These are phyloP conservation scores for Chaetophractus vellerosus DNA, from an alignment of 2,797 vertebrate genomes.

Conservation along the genomic window DNA sequence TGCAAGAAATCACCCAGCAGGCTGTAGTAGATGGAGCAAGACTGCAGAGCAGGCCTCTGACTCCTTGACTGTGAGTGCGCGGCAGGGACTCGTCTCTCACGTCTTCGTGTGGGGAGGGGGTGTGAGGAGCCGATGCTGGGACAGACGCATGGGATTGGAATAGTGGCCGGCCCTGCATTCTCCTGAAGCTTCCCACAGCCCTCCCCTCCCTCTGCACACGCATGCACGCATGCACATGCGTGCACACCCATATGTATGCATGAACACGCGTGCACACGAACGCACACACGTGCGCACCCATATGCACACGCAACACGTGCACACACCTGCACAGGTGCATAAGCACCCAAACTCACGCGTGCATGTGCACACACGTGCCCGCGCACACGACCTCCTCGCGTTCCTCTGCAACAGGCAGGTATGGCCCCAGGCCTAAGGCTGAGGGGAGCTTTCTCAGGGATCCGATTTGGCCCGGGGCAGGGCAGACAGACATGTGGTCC, in stretches of 20 bases:
- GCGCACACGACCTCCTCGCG: neutral
- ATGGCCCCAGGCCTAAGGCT: neutral
- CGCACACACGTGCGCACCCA: no score
- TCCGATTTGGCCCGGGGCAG: neutral
- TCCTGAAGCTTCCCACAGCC: neutral
- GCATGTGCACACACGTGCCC: no score
- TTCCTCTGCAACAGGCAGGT: neutral
- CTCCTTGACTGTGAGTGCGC: neutral
- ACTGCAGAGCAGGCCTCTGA: neutral
- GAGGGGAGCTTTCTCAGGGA: neutral
- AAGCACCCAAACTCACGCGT: neutral
- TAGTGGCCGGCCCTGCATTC: neutral
- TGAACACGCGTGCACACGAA: no score
- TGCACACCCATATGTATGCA: no score
- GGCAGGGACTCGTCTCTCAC: neutral
- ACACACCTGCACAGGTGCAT: no score
- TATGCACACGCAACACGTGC: no score
- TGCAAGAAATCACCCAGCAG: neutral
- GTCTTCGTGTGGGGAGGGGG: neutral
- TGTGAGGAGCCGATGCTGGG: neutral
- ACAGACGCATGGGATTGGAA: neutral
- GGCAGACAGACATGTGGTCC: neutral
- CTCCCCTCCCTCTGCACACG: no score
- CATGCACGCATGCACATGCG: accelerated
- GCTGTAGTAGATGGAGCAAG: neutral